Conservation (phyloP, 2,113 vertebrate genomes). For the Antennarius striatus region DNA sequence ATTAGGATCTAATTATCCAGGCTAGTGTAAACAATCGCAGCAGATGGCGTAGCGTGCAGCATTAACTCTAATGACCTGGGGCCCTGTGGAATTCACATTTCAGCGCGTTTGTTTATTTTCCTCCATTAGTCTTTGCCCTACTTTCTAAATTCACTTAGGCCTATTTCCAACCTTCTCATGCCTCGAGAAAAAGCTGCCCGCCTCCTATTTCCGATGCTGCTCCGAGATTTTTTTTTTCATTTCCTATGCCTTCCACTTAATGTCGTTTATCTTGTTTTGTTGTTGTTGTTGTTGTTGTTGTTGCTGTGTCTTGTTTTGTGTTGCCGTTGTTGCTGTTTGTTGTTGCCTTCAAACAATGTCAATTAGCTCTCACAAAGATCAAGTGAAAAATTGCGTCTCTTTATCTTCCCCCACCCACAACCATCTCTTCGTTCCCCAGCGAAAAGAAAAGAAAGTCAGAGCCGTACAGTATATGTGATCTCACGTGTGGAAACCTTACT, state of each 20-base stretch:
- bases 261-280: constrained; percentile 50
- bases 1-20: constrained; percentile 96
- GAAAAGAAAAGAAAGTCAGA: constrained; percentile 16
- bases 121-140: constrained; percentile 82
- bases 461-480: constrained; percentile 29
- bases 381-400: constrained; percentile 33
- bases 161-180: constrained; percentile 69
- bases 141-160: constrained; percentile 80
- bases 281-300: constrained; percentile 10
- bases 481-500: neutral
- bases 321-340: constrained; percentile 10
- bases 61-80: constrained; percentile 88
- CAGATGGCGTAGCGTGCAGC: constrained; percentile 88
- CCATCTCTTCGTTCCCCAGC: constrained; percentile 28
- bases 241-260: constrained; percentile 36
- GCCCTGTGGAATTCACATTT: constrained; percentile 82
- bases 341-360: constrained; percentile 38
- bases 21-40: constrained; percentile 92
- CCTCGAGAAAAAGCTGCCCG: constrained; percentile 54
- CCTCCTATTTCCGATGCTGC: constrained; percentile 41
- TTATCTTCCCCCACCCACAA: constrained; percentile 11
- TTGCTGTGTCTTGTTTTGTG: constrained; percentile 18
- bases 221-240: constrained; percentile 8
- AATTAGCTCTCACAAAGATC: constrained; percentile 52
- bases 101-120: constrained; percentile 80